phyloP scores from a whole-genome alignment of 2,888 invertebrate species.

The Dasypogon diadema region DNA sequence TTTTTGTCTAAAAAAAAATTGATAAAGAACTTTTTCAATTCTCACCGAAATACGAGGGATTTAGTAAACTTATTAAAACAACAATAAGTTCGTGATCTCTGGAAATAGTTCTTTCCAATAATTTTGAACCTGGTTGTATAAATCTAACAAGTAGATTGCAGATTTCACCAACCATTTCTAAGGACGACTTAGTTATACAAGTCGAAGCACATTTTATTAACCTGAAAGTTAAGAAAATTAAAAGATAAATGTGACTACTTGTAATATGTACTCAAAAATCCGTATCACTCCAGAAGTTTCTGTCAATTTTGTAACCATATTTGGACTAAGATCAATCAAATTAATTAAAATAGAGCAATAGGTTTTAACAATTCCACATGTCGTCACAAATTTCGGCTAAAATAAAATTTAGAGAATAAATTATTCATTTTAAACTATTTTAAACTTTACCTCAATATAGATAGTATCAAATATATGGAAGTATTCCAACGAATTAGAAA shows the following conservation, averaged over 20 bases:
- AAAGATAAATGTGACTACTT: background rate
- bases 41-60: conserved; percentile 54
- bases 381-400: conserved; percentile 41
- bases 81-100: conserved; percentile 61
- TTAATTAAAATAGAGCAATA: conserved; percentile 56
- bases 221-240: conserved; percentile 45
- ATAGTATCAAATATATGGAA: conserved; percentile 53
- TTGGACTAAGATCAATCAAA: conserved; percentile 50
- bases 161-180: conserved; percentile 62
- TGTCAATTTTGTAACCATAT: conserved; percentile 19
- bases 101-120: conserved; percentile 62
- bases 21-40: too few species aligned
- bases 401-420: background rate
- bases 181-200: conserved; percentile 58
- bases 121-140: conserved; percentile 59
- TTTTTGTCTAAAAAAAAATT: background rate
- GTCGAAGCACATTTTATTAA: conserved; percentile 48
- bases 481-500: conserved; percentile 50
- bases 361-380: conserved; percentile 53
- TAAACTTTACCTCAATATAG: conserved; percentile 3
- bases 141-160: conserved; percentile 63
- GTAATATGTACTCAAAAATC: conserved; percentile 49
- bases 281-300: conserved; percentile 41
- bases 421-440: background rate
- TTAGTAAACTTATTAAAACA: conserved; percentile 51